Evolutionary conservation across 2,113 vertebrate genomes (phyloP).

Genomic region (Gulo gulo): DNA sequence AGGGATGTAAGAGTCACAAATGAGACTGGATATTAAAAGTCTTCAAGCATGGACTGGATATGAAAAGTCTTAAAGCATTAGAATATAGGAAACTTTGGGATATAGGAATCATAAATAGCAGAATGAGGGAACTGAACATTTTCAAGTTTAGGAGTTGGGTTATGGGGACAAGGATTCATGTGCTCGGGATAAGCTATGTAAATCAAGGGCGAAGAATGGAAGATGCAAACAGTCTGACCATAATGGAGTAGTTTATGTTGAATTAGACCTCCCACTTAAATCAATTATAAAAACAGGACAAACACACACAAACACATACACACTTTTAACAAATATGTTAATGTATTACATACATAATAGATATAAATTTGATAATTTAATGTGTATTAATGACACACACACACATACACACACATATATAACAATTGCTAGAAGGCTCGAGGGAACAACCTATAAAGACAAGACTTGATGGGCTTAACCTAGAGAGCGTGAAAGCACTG

Average conservation of each 20-base stretch:
- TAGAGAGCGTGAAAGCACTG: neutral
- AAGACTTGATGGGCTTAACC: neutral
- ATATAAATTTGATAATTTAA: slow-evolving; percentile 7
- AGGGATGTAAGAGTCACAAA: neutral
- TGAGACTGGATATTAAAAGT: neutral
- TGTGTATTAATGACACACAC: neutral
- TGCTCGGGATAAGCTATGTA: neutral
- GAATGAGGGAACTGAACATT: neutral
- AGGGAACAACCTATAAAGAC: neutral
- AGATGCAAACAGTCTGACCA: neutral
- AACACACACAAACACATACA: neutral
- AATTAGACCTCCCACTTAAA: slow-evolving; percentile 18
- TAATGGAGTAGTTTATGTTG: neutral
- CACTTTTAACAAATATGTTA: neutral
- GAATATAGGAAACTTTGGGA: neutral
- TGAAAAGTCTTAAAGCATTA: neutral
- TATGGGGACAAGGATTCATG: neutral
- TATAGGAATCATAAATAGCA: neutral
- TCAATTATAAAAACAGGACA: neutral
- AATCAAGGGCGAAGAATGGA: neutral
- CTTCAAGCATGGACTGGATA: neutral
- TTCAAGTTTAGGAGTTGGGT: neutral
- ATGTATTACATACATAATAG: neutral
- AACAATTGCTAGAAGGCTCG: neutral
- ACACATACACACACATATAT: neutral